Conservation (phyloP, 2,797 vertebrate species). For the Dryobates pubescens region DNA sequence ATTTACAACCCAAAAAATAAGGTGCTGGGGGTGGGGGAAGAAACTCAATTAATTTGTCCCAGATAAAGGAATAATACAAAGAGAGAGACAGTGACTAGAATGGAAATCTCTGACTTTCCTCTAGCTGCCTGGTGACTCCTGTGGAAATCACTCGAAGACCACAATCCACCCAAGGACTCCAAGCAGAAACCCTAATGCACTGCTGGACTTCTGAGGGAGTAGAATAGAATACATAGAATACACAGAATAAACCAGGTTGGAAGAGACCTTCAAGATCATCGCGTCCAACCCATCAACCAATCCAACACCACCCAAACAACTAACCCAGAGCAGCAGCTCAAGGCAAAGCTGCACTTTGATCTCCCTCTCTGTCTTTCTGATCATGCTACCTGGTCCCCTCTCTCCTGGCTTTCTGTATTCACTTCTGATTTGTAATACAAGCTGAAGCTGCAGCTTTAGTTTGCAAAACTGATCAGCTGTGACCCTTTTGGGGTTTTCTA, state of each 20-base stretch:
- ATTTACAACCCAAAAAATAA: not conserved
- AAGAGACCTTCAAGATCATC: no score
- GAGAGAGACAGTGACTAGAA: not conserved
- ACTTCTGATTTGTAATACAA: not conserved
- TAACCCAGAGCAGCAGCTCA: not conserved
- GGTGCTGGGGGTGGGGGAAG: fast-evolving
- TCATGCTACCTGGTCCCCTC: not conserved
- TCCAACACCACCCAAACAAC: no score
- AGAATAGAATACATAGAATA: no score
- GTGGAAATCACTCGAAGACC: not conserved
- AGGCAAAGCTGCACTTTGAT: not conserved
- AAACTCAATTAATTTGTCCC: not conserved
- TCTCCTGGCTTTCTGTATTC: not conserved
- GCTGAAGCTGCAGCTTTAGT: not conserved
- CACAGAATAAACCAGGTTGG: no score
- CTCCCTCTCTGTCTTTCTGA: not conserved
- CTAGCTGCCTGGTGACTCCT: not conserved
- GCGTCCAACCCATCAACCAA: no score
- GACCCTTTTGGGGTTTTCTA: not conserved
- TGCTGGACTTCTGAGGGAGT: not conserved
- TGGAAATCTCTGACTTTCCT: not conserved
- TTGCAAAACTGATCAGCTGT: not conserved
- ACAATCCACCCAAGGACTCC: not conserved
- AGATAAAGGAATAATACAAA: not conserved
- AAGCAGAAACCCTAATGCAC: not conserved